A percentile compares a stretch with the other conserved stretches of the same genome.
phyloP scores from a whole-genome alignment of 2,113 vertebrate species.

The Sarotherodon lohbergeri region DNA sequence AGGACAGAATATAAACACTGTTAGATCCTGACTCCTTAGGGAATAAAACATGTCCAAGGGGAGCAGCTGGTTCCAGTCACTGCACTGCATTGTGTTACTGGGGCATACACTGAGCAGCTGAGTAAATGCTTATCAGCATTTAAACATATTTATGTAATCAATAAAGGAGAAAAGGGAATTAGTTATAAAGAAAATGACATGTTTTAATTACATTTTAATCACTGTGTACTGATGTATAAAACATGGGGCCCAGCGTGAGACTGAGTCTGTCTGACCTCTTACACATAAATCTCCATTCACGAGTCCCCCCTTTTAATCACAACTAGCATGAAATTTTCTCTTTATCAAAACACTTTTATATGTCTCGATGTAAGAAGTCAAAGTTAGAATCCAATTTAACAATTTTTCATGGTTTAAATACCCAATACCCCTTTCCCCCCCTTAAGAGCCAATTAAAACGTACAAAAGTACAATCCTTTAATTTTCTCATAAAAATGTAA shows the following conservation, averaged over 20 bases:
- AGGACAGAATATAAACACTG: background rate
- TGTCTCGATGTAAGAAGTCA: constrained; percentile 35
- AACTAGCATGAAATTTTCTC: constrained; percentile 42
- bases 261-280: constrained; percentile 30
- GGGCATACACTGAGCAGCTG: background rate
- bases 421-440: constrained; percentile 3
- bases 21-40: background rate
- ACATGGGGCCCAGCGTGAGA: constrained; percentile 37
- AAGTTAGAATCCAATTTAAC: constrained; percentile 67
- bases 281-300: constrained; percentile 12
- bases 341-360: constrained; percentile 52
- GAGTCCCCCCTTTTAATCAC: constrained; percentile 27
- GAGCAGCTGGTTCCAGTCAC: background rate
- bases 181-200: constrained; percentile 12
- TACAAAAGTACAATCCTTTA: constrained; percentile 59
- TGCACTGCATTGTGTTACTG: background rate
- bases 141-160: constrained; percentile 46
- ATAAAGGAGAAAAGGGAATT: constrained; percentile 15
- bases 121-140: constrained; percentile 30
- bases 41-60: background rate
- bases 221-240: constrained; percentile 44
- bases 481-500: constrained; percentile 74
- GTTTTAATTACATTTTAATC: constrained; percentile 54
- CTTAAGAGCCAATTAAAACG: constrained; percentile 68
- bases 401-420: constrained; percentile 61